These are phyloP conservation scores for Eucera pruinosa DNA, from an alignment of 2,888 invertebrate species.

Conservation along the genomic window DNA sequence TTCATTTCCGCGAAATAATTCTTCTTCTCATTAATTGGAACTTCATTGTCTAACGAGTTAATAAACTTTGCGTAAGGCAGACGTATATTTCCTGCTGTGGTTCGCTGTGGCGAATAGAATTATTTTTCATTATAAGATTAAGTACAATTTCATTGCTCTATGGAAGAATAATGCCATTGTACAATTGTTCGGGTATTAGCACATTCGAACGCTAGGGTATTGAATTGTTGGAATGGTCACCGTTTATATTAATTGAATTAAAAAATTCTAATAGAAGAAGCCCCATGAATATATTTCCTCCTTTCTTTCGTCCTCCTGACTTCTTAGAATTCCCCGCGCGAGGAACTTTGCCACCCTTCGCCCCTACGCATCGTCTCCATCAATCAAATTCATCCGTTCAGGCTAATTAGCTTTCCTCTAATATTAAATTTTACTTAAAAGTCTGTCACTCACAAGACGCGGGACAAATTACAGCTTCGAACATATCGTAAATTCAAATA, in stretches of 20 bases:
- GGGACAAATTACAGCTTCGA: constrained; percentile 10
- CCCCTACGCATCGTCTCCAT: constrained; percentile 19
- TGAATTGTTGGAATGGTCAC: background rate
- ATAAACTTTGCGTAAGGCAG: background rate
- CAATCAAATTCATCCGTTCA: constrained; percentile 29
- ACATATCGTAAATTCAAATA: background rate
- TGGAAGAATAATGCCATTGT: background rate
- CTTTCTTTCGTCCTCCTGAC: background rate
- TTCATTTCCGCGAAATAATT: constrained; percentile 1
- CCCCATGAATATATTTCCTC: background rate
- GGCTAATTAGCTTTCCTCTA: constrained; percentile 22
- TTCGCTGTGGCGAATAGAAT: background rate
- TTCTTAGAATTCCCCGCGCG: background rate
- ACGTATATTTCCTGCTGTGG: background rate
- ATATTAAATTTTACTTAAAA: constrained; percentile 25
- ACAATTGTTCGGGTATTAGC: background rate
- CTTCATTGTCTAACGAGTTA: background rate
- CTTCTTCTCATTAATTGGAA: background rate
- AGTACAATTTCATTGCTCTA: background rate
- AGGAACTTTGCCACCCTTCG: constrained; percentile 3
- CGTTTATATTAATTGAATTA: background rate
- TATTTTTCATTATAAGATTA: background rate
- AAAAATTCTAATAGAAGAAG: background rate
- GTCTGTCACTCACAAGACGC: background rate
- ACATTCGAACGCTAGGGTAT: background rate